Conservation (phyloP, 2,113 vertebrate species). For the Ondatra zibethicus region DNA sequence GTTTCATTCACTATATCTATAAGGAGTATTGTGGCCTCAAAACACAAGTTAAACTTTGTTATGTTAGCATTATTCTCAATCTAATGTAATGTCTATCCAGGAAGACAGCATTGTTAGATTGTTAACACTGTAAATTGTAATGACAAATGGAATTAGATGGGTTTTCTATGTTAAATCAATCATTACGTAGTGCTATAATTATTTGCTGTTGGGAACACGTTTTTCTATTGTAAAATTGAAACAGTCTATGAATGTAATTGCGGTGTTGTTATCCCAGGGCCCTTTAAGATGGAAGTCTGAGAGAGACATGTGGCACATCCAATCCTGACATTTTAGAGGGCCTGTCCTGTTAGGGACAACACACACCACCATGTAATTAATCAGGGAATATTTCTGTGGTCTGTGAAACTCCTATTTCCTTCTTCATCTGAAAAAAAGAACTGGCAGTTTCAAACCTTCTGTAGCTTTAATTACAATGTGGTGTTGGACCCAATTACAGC, state of each 20-base stretch:
- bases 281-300: slow-evolving; percentile 85
- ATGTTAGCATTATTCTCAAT: slow-evolving; percentile 85
- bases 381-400: slow-evolving; percentile 80
- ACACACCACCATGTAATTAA: slow-evolving; percentile 85
- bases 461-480: slow-evolving; percentile 83
- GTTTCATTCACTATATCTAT: slow-evolving; percentile 64
- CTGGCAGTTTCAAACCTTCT: slow-evolving; percentile 76
- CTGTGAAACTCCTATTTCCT: slow-evolving; percentile 81
- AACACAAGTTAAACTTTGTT: slow-evolving; percentile 84
- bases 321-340: slow-evolving; percentile 87
- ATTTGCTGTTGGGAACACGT: slow-evolving; percentile 86
- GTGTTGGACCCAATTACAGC: slow-evolving; percentile 83
- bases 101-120: slow-evolving; percentile 83
- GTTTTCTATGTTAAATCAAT: slow-evolving; percentile 89
- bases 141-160: slow-evolving; percentile 87
- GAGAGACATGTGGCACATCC: slow-evolving; percentile 84
- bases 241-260: slow-evolving; percentile 86
- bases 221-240: slow-evolving; percentile 86
- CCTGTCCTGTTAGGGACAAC: slow-evolving; percentile 85
- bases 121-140: slow-evolving; percentile 86
- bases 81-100: slow-evolving; percentile 81
- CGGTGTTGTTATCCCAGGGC: slow-evolving; percentile 85
- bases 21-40: slow-evolving; percentile 75
- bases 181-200: slow-evolving; percentile 88
- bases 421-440: slow-evolving; percentile 80